Evolutionary conservation across 2,113 vertebrate species (phyloP), one percentile per base, ranked within the genome.

Genomic region (Solea senegalensis): DNA sequence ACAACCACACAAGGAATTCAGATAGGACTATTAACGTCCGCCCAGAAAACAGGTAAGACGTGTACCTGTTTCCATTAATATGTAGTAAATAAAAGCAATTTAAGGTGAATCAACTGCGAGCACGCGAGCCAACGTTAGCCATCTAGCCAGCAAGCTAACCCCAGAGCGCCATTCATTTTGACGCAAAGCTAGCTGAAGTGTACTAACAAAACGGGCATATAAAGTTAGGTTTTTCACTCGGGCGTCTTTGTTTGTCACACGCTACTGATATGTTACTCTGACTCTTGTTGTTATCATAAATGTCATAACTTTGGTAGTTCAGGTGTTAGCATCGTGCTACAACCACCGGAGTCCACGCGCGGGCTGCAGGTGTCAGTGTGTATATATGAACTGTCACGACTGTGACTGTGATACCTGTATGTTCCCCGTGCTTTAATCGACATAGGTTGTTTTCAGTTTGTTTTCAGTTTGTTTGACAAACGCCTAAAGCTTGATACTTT

Each of bases 41-140:
- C 13, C 14, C 14, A 50, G 58, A 65, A 2, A 67, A 15, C 62
- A 86, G 83, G 88, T 91, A 86, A 15, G 65, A 52, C 11, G 26
- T 5, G 7, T 8, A 1, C n/a, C 7, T 4, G 21, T 10, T 39
- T 55, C 3, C 6, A 2, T 3, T 14, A 1, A 27, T 12, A 4
- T 41, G 0, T 27, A n/a, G 9, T 15, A 26, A 50, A 44, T 21
- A 26, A 40, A 13, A 10, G 9, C 27, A 28, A 0, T 54, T 65
- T 1, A 55, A 59, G 26, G 26, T 5, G 21, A 41, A 0, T 10
- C 1, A 26, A 51, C 10, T 49, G 52, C 10, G 3, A 66, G 60
- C 78, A 67, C 69, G 76, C 39, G 65, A 59, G 16, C 1, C 5
- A 82, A 14, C 21, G 14, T 65, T 84, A 82, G 76, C 80, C 1